Evolutionary conservation across 2,797 vertebrate species (phyloP), one percentile per base, ranked within the genome.

Genomic region (Diglossa cyanea): DNA sequence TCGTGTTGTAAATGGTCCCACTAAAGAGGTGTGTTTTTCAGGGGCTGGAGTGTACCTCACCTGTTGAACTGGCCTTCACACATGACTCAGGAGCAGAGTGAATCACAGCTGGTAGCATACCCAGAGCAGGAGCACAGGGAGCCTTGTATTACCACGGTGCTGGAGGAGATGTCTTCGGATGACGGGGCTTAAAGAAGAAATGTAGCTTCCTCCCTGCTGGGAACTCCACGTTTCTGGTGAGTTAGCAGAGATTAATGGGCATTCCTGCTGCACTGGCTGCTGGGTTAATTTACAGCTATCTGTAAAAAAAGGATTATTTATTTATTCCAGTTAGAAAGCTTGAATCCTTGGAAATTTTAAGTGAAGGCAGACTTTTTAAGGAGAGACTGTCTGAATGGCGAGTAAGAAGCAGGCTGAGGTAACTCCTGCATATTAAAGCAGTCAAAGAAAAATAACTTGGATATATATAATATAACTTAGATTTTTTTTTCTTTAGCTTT

Each of bases 21-120:
- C 21, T 50, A 51, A 86, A 70, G 62, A 97, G 95, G 96, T 33
- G 95, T 97, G 95, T 58, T 93, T 96, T 91, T 55, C 73, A 53
- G 89, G 65, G 95, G 58, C 81, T 47, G 74, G 55, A 84, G 92
- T 54, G 71, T 86, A 79, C 90, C 80, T 95, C 88, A 70, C 62
- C 93, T 90, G 66, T 60, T 77, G 90, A 45, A 71, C 67, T 75
- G 76, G 20, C 63, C 79, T 89, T 79, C 65, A 81, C 78, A 44
- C 73, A 61, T 89, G 93, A 92, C 72, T 94, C 81, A 63, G 73
- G 60, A 89, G 79, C 72, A 44, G 86, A 66, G 68, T 89, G 95
- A 96, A 96, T 95, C 88, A 93, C 77, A 30, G 91, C 75, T 60
- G 1, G 0, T 47, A 45, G 54, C 33, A 0, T 8, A 37, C 12